Percentiles rank a stretch among this genome's conserved stretches.
phyloP scores from a whole-genome alignment of 1,140 invertebrate genomes.

The Panonychus citri region DNA sequence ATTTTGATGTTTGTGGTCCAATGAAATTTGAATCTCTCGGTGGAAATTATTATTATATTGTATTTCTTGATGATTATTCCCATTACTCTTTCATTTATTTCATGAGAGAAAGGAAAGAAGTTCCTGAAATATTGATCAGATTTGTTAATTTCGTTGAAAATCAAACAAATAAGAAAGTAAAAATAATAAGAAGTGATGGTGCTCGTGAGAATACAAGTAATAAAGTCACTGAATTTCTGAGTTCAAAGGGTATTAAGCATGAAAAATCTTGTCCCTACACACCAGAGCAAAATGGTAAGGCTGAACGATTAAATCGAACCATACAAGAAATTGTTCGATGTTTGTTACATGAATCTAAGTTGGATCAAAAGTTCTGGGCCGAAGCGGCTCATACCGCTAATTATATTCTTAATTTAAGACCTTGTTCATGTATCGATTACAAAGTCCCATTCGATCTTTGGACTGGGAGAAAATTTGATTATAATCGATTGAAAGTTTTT shows the following conservation, averaged over 20 bases:
- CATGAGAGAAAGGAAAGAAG: background rate
- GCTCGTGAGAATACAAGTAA: background rate
- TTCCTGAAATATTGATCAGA: background rate
- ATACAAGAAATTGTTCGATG: background rate
- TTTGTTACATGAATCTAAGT: background rate
- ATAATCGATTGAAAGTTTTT: slow-evolving; percentile 18
- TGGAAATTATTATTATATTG: slow-evolving; percentile 4
- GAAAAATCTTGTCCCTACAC: background rate
- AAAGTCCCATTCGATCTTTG: slow-evolving; percentile 14
- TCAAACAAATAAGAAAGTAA: background rate
- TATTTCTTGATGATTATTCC: slow-evolving; percentile 1
- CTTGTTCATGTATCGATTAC: background rate
- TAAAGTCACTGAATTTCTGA: background rate
- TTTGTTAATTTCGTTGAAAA: background rate
- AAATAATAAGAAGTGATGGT: background rate
- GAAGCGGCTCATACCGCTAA: slow-evolving; percentile 4
- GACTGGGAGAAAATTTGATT: slow-evolving; percentile 11
- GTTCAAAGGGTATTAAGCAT: background rate
- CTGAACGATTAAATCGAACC: slow-evolving; percentile 2
- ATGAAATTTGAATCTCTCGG: background rate
- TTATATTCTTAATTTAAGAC: slow-evolving; percentile 10
- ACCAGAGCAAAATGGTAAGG: background rate
- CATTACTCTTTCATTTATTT: background rate
- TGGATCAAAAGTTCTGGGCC: slow-evolving; percentile 3
- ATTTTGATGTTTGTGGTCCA: slow-evolving; percentile 1